Conservation (phyloP, 2,888 invertebrate species). For the Horisme vitalbata region DNA sequence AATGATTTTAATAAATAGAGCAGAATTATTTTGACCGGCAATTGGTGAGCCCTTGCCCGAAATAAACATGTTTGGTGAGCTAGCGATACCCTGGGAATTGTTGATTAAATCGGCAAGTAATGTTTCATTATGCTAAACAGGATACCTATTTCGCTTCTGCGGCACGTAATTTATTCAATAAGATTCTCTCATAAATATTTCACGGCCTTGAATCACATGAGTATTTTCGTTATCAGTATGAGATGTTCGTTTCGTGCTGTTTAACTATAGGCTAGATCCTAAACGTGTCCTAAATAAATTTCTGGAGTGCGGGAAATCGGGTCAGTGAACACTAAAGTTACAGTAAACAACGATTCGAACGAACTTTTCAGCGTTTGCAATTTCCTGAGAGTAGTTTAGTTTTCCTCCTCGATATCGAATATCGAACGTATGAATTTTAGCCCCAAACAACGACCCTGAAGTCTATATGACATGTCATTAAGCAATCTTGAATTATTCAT, state of each 20-base stretch:
- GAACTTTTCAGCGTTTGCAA: constrained; percentile 13
- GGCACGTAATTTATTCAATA: constrained; percentile 17
- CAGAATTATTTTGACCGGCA: constrained; percentile 11
- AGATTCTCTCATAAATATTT: constrained; percentile 22
- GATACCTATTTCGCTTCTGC: constrained; percentile 21
- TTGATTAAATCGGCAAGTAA: constrained; percentile 20
- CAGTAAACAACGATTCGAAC: constrained; percentile 14
- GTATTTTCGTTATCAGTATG: constrained; percentile 13
- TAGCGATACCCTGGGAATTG: constrained; percentile 26
- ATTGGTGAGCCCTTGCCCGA: constrained; percentile 25
- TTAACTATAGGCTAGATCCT: constrained; percentile 11
- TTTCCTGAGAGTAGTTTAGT: constrained; percentile 6
- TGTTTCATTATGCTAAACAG: constrained; percentile 26
- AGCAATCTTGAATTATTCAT: constrained; percentile 12
- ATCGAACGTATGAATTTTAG: neutral
- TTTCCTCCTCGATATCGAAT: constrained; percentile 5
- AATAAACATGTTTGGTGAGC: constrained; percentile 31
- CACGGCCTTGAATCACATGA: constrained; percentile 10
- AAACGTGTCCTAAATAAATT: constrained; percentile 12
- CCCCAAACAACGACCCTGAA: constrained; percentile 7
- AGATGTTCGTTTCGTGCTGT: constrained; percentile 11
- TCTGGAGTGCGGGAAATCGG: constrained; percentile 4
- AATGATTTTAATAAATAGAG: constrained; percentile 22
- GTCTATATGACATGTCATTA: neutral
- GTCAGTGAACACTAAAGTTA: constrained; percentile 13